phyloP scores from a whole-genome alignment of 2,797 vertebrate species.

The Chaenodraco wilsoni region DNA sequence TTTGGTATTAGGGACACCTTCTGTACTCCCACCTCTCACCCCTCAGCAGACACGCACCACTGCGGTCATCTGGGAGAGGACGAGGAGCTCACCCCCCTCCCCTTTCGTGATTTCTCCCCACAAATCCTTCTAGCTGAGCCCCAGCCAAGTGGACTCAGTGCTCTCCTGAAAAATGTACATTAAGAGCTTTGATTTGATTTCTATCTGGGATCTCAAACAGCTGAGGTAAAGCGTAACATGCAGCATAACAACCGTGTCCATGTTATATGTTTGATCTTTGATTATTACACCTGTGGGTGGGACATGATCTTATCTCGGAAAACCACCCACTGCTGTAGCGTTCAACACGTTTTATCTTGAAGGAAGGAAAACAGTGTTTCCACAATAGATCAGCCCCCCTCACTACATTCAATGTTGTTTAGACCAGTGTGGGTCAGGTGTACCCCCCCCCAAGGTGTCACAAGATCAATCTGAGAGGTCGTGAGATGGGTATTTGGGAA shows the following conservation, averaged over 20 bases:
- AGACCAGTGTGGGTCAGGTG: not conserved
- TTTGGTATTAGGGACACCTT: slow-evolving; percentile 77
- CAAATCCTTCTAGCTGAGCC: slow-evolving; percentile 48
- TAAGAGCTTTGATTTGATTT: slow-evolving; percentile 34
- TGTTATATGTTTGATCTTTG: slow-evolving; percentile 37
- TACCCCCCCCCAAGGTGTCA: not conserved
- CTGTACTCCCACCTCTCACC: slow-evolving; percentile 62
- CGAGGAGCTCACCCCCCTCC: slow-evolving; percentile 39
- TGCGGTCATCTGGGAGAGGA: slow-evolving; percentile 44
- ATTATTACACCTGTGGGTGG: slow-evolving; percentile 46
- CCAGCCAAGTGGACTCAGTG: slow-evolving; percentile 13
- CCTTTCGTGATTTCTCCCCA: slow-evolving; percentile 13
- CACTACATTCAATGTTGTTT: not conserved
- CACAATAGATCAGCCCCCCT: not conserved
- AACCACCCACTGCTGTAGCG: slow-evolving; percentile 42
- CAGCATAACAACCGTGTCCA: slow-evolving; percentile 27
- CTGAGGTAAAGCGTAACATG: slow-evolving; percentile 11
- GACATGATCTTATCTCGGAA: slow-evolving; percentile 30
- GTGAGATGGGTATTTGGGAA: not conserved
- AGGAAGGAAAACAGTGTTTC: not conserved
- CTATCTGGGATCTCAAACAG: slow-evolving; percentile 36
- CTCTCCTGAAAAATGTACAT: slow-evolving; percentile 25
- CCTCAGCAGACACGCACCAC: slow-evolving; percentile 37
- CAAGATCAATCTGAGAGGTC: slow-evolving; percentile 6
- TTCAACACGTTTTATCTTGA: not conserved